phyloP scores from a whole-genome alignment of 2,797 vertebrate species.

The Peromyscus melanophrys region DNA sequence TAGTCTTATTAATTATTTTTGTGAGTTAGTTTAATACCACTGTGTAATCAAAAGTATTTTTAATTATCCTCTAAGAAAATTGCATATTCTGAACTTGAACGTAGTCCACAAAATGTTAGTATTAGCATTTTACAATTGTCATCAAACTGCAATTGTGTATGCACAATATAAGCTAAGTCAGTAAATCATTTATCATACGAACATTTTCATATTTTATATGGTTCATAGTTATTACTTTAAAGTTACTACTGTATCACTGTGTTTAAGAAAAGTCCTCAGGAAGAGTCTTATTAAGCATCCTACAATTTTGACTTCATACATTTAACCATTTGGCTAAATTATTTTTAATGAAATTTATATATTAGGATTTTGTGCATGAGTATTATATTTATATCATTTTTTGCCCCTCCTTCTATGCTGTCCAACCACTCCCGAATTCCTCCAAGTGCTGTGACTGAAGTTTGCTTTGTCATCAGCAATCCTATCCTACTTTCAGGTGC shows the following conservation, averaged over 20 bases:
- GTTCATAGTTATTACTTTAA: neutral
- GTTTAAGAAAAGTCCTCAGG: neutral
- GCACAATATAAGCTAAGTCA: neutral
- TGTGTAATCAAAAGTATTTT: neutral
- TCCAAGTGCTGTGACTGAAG: neutral
- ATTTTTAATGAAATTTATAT: neutral
- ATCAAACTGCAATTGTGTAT: neutral
- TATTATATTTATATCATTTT: neutral
- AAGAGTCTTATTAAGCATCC: neutral
- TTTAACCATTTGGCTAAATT: neutral
- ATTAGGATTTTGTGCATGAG: neutral
- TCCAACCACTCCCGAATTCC: neutral
- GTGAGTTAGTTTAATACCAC: neutral
- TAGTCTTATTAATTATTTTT: neutral
- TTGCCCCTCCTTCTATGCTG: neutral
- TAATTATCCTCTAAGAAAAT: neutral
- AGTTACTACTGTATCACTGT: too few relatives aligned
- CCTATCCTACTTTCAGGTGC: neutral
- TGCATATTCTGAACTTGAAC: neutral
- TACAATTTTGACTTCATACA: conserved; percentile 4
- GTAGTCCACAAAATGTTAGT: neutral
- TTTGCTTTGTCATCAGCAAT: neutral
- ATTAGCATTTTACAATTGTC: neutral
- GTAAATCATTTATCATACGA: neutral
- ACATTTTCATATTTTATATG: neutral